Percentiles rank a stretch among this genome's conserved stretches.
These are phyloP conservation scores for Oreochromis aureus DNA, from an alignment of 2,113 vertebrate species.

Conservation along the genomic window DNA sequence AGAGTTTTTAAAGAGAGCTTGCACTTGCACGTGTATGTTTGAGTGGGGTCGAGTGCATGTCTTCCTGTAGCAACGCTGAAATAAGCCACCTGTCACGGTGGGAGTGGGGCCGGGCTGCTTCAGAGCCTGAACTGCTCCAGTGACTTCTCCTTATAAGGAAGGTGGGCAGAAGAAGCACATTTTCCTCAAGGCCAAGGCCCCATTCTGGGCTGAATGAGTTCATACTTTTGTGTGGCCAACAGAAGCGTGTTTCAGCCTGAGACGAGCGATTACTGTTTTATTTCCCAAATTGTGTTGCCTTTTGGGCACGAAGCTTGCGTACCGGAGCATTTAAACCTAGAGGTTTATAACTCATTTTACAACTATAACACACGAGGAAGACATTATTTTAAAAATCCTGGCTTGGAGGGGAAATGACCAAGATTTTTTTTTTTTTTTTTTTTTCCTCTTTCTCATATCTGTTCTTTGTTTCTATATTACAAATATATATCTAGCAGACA, in stretches of 20 bases:
- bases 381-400: neutral
- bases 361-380: neutral
- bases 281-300: neutral
- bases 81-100: conserved; percentile 56
- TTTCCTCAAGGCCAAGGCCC: conserved; percentile 16
- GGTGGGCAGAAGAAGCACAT: conserved; percentile 27
- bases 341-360: neutral
- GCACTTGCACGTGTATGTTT: neutral
- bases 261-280: neutral
- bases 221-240: neutral
- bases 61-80: conserved; percentile 37
- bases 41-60: conserved; percentile 13
- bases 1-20: neutral
- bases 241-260: neutral
- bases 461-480: neutral
- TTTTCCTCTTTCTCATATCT: neutral
- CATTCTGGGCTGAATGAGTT: neutral
- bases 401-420: neutral
- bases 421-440: neutral
- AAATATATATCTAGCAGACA: neutral
- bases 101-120: neutral
- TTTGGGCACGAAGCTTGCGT: neutral
- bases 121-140: neutral
- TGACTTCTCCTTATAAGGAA: conserved; percentile 63
- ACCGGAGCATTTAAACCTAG: neutral